Base-by-base conservation (phyloP, 2,888 invertebrate species). In the Lymantria monacha region DNA sequence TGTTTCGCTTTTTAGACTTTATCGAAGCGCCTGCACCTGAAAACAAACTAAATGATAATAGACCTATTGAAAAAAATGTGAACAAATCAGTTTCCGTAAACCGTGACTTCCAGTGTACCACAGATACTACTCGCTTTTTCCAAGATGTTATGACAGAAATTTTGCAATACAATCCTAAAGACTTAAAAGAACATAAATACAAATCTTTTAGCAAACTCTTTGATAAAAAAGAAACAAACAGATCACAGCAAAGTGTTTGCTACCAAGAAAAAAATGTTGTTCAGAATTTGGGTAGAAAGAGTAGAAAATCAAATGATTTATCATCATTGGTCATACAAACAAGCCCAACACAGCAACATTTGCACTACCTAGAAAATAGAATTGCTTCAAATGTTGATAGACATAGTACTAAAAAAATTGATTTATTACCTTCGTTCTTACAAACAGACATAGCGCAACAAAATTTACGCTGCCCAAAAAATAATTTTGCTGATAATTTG, bases 71-170 rank as follows among this genome's bases (percentile, higher is more conserved):
- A n/a, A 12, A 40, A 7, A 40, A 9, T 1, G 41, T 36, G 8
- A 43, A 53, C 36, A 45, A 44, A 42, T 37, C 15, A 15, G 12
- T 44, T 10, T 9, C n/a, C 30, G 15, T 3, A 30, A 47, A 43
- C 40, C 31, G 33, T 1, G 43, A 43, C n/a, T 46, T 55, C 30
- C 55, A 63, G 9, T 40, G 38, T n/a, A 53, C 53, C 48, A 66
- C 74, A 30, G 69, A 83, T 43, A 83, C 85, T 0, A 63, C 67
- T 0, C 65, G 53, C 9, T 65, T 85, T 43, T 62, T 81, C 40
- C 70, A 75, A 65, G 83, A 83, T 45, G 69, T 85, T 47, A 61
- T 79, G 51, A 77, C 72, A 48, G 85, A 85, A 70, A 69, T 85
- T 13, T 54, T 66, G 30, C 66, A 69, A 9, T 72, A 63, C 53